Evolutionary conservation across 1,140 invertebrate genomes (phyloP), one percentile per base, ranked within the genome.

Genomic region (Phymastichus coffea): DNA sequence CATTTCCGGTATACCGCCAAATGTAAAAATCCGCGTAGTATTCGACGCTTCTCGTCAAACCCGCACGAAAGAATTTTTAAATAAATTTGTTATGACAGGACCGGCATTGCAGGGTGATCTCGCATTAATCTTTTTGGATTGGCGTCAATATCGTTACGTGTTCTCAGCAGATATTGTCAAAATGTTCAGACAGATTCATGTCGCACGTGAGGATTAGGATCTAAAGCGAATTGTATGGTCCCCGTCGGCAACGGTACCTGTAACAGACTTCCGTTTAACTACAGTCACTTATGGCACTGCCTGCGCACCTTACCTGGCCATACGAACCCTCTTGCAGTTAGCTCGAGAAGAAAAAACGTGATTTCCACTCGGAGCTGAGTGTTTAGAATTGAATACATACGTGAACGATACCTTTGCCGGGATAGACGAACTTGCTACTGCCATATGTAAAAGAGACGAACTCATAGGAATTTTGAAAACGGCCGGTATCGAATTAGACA

Each of bases 111-210:
- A n/a, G n/a, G n/a, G n/a, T n/a, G n/a, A n/a, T n/a, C n/a, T n/a
- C n/a, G n/a, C n/a, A n/a, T n/a, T n/a, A n/a, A n/a, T n/a, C n/a
- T n/a, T n/a, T n/a, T n/a, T n/a, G n/a, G n/a, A n/a, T n/a, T n/a
- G n/a, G n/a, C n/a, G n/a, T n/a, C n/a, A n/a, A n/a, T n/a, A n/a
- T n/a, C n/a, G n/a, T 10, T 51, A 23, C 12, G 47, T 43, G 8
- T 58, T 58, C 3, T 43, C 38, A 6, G 47, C 47, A 1, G 57
- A 67, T 9, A 67, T 64, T 1, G 56, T 30, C 0, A 69, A 66
- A 14, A 60, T 63, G 54, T 71, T 68, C 44, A 47, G 74, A 6
- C 73, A 77, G 20, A 66, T 67, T n/a, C 12, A 30, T 0, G n/a
- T 66, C 15, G 28, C 26, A 7, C 40, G 23, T 0, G 26, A 17